Evolutionary conservation across 2,113 vertebrate genomes (phyloP), one percentile per base, ranked within the genome.

Genomic region (Dendrocopos noguchii): DNA sequence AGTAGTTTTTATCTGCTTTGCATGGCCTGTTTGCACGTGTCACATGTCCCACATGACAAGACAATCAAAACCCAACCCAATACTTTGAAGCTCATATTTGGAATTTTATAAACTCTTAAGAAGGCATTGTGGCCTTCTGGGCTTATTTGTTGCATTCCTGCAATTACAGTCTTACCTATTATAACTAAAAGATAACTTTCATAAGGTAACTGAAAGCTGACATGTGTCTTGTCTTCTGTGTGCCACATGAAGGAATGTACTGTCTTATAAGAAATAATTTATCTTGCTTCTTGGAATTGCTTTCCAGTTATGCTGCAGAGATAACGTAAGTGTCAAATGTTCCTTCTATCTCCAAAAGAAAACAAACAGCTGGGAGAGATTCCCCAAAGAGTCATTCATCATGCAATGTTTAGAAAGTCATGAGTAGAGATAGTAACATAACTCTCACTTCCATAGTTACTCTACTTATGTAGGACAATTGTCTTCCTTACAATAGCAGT

Each of bases 311-410:
- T 57, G 70, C 59, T 89, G 59, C 5, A 3, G 70, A 90, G 84
- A 93, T 80, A 93, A 70, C 24, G 15, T 44, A 89, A 67, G 50
- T 39, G 76, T 91, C 89, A 93, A 87, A 79, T 33, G 85, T 0
- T 0, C 29, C 67, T 88, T 88, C 72, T 70, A 3, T 66, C 71
- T 85, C 74, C 70, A 57, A 87, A 70, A 87, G 67, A 84, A 94
- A 94, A 71, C 71, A 87, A 83, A 57, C 57, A 95, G 59, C 80
- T 93, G 87, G 84, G 77, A 93, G 74, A 46, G 81, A 87, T 94
- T 93, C 72, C 73, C 57, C 25, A 39, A 66, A 34, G 44, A 4
- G 2, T 66, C 72, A 76, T 92, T 88, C 75, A 83, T 84, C 6
- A 22, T 90, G 50, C 71, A 65, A 12, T 17, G 36, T 50, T 80